These are phyloP conservation scores for Emmelina monodactyla DNA, from an alignment of 2,888 invertebrate genomes.

Conservation along the genomic window DNA sequence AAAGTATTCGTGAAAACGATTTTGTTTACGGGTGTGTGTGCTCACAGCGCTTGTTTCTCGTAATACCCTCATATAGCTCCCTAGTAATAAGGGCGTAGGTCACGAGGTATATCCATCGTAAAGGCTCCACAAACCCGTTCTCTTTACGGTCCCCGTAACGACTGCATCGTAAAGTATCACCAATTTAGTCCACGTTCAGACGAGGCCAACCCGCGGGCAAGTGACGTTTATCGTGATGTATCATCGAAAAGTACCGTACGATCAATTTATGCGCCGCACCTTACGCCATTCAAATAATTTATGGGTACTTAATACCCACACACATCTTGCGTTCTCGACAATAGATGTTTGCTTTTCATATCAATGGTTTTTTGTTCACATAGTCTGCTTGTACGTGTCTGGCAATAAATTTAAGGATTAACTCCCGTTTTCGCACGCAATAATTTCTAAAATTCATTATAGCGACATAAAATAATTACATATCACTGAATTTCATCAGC, in stretches of 20 bases:
- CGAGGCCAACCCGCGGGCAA: constrained; percentile 16
- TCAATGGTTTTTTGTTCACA: no score
- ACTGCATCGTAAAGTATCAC: constrained; percentile 54
- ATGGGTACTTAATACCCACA: background rate
- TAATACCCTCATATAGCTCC: constrained; percentile 24
- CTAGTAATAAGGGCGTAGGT: constrained; percentile 43
- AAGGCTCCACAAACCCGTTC: constrained; percentile 36
- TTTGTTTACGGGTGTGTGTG: no score
- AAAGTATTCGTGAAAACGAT: no score
- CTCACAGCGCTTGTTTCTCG: constrained; percentile 8
- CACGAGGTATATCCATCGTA: constrained; percentile 45
- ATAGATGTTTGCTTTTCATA: background rate
- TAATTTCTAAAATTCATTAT: no score
- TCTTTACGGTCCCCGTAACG: constrained; percentile 49
- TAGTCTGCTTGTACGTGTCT: no score
- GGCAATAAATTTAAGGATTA: no score
- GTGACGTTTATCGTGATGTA: constrained; percentile 16
- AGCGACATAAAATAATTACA: no score
- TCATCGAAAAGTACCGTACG: constrained; percentile 3
- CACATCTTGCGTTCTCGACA: background rate
- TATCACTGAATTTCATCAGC: no score
- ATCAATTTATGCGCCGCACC: background rate
- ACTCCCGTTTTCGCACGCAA: no score
- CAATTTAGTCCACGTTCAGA: constrained; percentile 55
- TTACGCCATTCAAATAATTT: constrained; percentile 1